Conservation (phyloP, 2,113 vertebrate genomes). For the Plectropomus leopardus region DNA sequence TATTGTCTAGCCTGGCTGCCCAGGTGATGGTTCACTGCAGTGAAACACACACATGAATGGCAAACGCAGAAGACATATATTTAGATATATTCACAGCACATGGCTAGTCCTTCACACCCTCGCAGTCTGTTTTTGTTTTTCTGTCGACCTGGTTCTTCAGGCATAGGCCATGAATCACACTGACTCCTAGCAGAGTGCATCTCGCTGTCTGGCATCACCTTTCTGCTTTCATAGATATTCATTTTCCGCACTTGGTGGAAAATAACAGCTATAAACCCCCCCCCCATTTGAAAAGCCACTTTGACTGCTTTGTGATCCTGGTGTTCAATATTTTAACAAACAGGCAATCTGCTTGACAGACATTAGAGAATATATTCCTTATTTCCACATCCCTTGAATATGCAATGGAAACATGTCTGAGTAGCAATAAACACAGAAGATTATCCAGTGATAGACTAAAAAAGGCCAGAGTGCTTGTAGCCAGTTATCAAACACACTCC, state of each 20-base stretch:
- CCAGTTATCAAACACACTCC: constrained; percentile 55
- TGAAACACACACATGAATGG: background rate
- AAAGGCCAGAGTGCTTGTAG: constrained; percentile 54
- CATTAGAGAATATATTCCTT: constrained; percentile 42
- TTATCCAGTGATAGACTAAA: constrained; percentile 45
- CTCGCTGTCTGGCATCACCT: constrained; percentile 60
- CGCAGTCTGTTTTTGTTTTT: constrained; percentile 57
- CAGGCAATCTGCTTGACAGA: constrained; percentile 38
- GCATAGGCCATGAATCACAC: constrained; percentile 60
- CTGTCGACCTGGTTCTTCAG: constrained; percentile 49
- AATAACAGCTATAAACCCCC: constrained; percentile 52
- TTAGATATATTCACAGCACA: constrained; percentile 45
- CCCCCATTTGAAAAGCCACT: constrained; percentile 35
- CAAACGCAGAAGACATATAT: constrained; percentile 21
- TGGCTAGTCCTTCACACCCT: constrained; percentile 49
- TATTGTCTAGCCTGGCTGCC: too few relatives aligned
- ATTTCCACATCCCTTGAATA: constrained; percentile 17
- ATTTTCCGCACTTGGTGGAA: constrained; percentile 53
- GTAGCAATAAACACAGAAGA: constrained; percentile 35
- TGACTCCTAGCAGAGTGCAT: constrained; percentile 54
- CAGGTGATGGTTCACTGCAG: too few relatives aligned
- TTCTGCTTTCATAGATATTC: constrained; percentile 64
- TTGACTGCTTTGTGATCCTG: constrained; percentile 46
- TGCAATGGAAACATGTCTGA: constrained; percentile 33
- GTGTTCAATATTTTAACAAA: constrained; percentile 56